Base-by-base conservation (phyloP, 1,140 invertebrate species). In the Leptoteleia sp. region DNA sequence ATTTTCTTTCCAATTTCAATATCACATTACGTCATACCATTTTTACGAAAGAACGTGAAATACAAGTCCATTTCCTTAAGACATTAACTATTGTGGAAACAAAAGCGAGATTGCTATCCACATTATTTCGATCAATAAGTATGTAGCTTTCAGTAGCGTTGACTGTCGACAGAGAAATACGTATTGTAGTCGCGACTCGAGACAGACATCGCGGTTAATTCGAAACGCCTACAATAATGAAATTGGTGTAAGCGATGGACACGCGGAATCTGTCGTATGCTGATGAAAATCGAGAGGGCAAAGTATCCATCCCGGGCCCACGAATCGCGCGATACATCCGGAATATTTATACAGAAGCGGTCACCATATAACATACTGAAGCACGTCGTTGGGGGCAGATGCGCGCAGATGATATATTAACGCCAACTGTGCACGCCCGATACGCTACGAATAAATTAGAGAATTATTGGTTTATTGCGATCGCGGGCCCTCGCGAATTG, bases 391-490 rank as follows among this genome's bases (percentile, higher is more conserved):
- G 85, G 84, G 86, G 86, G 87, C 88, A 89, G 88, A 89, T 89
- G 87, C 86, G 85, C 70, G 33, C 83, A 80, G 84, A 89, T 89
- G 88, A 89, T 89, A 89, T 89, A 89, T 89, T 89, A 89, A 89
- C 87, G 87, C 86, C 88, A 88, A 88, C 88, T 88, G 88, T 78
- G 86, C 85, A n/a, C n/a, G 78, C 83, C 78, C 84, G 81, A 81
- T 81, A 82, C 62, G 79, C 79, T 82, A 80, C 82, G 84, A 87
- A 89, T 89, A 89, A 89, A 89, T 89, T 88, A 88, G 85, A 86
- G 84, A 88, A 88, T 88, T 89, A 89, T 88, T 88, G 86, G 88
- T 89, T 89, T 89, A 89, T 89, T 85, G 85, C 64, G 68, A 70
- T 84, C 72, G 64, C 65, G 70, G 48, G 68, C 70, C 76, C 76